Evolutionary conservation across 2,113 vertebrate species (phyloP).

Genomic region (Actenoides lindsayi): DNA sequence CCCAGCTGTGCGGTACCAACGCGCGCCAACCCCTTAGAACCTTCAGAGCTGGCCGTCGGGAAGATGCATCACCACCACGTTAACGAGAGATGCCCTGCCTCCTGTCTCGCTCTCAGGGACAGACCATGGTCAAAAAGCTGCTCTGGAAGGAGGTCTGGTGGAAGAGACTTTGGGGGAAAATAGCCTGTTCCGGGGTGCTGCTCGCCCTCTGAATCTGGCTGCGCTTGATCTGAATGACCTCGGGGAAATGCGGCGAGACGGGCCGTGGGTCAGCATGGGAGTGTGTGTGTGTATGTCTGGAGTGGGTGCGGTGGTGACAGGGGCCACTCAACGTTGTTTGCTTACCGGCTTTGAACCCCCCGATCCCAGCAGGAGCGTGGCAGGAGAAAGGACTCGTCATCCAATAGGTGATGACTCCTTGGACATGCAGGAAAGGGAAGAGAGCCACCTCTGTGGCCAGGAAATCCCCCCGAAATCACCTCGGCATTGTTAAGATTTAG

Average conservation of each 20-base stretch:
- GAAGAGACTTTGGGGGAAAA: background rate
- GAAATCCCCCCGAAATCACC: background rate
- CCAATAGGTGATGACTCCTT: background rate
- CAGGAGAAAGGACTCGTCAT: background rate
- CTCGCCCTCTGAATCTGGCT: accelerated
- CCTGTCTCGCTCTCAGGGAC: too few species aligned
- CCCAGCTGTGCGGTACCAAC: accelerated
- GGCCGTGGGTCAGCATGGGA: background rate
- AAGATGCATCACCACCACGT: background rate
- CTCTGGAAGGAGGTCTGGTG: background rate
- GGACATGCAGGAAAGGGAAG: background rate
- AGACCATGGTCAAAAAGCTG: background rate
- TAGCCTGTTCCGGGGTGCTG: background rate
- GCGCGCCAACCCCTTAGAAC: background rate
- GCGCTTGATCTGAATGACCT: background rate
- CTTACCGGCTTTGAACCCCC: background rate
- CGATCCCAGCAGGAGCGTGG: background rate
- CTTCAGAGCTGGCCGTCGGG: background rate
- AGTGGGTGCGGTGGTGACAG: background rate
- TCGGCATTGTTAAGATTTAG: background rate
- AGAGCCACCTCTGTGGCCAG: background rate
- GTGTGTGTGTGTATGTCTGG: background rate
- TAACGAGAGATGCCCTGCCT: background rate
- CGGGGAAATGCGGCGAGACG: accelerated
- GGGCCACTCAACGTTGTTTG: background rate